Conservation (phyloP, 1,140 invertebrate species). For the Oryzaephilus surinamensis region DNA sequence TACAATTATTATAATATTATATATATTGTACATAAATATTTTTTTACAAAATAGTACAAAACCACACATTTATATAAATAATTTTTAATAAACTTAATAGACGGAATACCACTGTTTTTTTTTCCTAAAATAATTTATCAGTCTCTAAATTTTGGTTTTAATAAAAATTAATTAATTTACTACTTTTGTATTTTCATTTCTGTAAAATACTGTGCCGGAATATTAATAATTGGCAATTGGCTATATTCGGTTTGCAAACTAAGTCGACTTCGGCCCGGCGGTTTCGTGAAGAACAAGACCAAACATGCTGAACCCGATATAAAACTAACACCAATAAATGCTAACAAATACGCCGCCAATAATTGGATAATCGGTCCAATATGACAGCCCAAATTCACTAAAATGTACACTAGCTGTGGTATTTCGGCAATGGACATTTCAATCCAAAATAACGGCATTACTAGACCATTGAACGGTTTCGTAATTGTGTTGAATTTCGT, state of each 20-base stretch:
- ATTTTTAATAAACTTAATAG: background rate
- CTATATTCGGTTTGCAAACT: conserved; percentile 16
- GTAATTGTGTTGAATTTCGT: conserved; percentile 44
- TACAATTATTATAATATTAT: conserved; percentile 8
- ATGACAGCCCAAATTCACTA: conserved; percentile 30
- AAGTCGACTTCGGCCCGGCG: conserved; percentile 4
- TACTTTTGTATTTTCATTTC: conserved; percentile 15
- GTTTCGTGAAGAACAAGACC: conserved; percentile 7
- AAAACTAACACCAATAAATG: conserved; percentile 33
- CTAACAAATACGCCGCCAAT: conserved; percentile 31
- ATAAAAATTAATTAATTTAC: too few species aligned
- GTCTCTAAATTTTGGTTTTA: conserved; percentile 3
- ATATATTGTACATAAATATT: conserved; percentile 9
- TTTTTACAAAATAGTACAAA: conserved; percentile 8
- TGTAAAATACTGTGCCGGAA: conserved; percentile 13
- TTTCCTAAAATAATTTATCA: conserved; percentile 7
- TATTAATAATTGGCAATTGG: conserved; percentile 14
- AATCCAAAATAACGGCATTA: conserved; percentile 54
- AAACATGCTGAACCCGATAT: conserved; percentile 32
- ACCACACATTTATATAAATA: conserved; percentile 1
- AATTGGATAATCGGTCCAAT: conserved; percentile 32
- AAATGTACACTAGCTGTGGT: conserved; percentile 23
- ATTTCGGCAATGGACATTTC: conserved; percentile 42
- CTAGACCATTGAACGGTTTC: conserved; percentile 45
- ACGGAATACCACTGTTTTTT: background rate